Conservation (phyloP, 2,113 vertebrate species). For the Eublepharis macularius region DNA sequence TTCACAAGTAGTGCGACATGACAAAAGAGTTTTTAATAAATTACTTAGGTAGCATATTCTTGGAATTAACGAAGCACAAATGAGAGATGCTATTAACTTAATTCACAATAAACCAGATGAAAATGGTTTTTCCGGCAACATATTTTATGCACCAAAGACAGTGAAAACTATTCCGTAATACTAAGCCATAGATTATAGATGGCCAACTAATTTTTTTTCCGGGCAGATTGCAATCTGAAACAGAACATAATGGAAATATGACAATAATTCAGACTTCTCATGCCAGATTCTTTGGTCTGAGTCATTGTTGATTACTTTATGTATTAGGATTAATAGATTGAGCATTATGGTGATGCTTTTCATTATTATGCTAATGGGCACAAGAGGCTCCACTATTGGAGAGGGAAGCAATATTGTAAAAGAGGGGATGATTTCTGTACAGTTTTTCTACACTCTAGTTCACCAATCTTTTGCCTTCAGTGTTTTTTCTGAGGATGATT, state of each 20-base stretch:
- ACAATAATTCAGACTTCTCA: not conserved
- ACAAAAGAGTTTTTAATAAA: slow-evolving; percentile 31
- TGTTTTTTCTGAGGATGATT: not conserved
- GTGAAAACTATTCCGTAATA: slow-evolving; percentile 14
- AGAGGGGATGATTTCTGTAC: not conserved
- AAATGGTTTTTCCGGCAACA: slow-evolving; percentile 27
- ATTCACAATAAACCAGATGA: slow-evolving; percentile 17
- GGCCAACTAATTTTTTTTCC: slow-evolving; percentile 18
- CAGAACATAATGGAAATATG: slow-evolving; percentile 35
- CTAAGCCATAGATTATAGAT: slow-evolving; percentile 39
- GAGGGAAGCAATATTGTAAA: not conserved
- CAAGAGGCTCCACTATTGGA: not conserved
- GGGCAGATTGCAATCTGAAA: not conserved
- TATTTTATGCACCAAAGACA: slow-evolving; percentile 1
- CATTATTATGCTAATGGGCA: no score
- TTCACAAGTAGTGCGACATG: slow-evolving; percentile 18
- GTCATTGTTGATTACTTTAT: not conserved
- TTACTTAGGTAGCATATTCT: slow-evolving; percentile 24
- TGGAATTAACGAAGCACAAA: not conserved
- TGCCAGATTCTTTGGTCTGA: not conserved
- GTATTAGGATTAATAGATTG: not conserved
- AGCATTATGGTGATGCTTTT: not conserved
- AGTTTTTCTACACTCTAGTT: not conserved
- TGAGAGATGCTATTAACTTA: slow-evolving; percentile 21
- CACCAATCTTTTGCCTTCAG: not conserved